Evolutionary conservation across 2,113 vertebrate species (phyloP), one percentile per base, ranked within the genome.

Genomic region (Neotoma lepida): DNA sequence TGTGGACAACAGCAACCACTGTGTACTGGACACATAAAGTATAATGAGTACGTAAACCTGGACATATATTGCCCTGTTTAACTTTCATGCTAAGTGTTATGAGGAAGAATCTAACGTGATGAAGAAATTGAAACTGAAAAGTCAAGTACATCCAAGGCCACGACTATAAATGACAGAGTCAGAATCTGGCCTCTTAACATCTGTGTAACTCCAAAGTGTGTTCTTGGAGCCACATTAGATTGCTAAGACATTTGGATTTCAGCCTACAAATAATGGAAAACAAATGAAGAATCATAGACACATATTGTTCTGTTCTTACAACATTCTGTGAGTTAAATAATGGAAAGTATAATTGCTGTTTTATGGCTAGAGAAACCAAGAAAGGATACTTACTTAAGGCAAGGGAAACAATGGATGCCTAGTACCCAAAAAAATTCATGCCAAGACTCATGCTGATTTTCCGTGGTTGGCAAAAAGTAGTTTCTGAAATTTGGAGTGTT

Each of bases 171-270:
- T 66, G 58, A 87, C 86, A 93, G 35, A 93, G 64, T 92, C 49
- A 64, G 35, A 95, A 80, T 91, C 78, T 89, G 93, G 87, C 39
- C 64, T 94, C 70, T 91, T 5, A 82, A 54, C n/a, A 85, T 89
- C 58, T 84, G 13, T 46, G 74, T 90, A 49, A 95, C 71, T 96
- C 86, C 94, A 96, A 94, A 96, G 86, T 86, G 84, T 94, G 46
- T 84, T 64, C 73, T 96, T 95, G 89, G 35, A 89, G 61, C 89
- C 97, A 91, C 89, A 91, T 93, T 90, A 96, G 94, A 96, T 94
- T 95, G 89, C 95, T 93, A 95, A 97, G 89, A 94, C 96, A 96
- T 95, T 91, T 95, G 93, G 87, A 95, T 54, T 94, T 82, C 30
- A 61, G 88, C 94, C 96, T 89, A 70, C 44, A 90, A 91, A 73